Conservation (phyloP, 2,797 vertebrate genomes). For the Neoniphon sammara region DNA sequence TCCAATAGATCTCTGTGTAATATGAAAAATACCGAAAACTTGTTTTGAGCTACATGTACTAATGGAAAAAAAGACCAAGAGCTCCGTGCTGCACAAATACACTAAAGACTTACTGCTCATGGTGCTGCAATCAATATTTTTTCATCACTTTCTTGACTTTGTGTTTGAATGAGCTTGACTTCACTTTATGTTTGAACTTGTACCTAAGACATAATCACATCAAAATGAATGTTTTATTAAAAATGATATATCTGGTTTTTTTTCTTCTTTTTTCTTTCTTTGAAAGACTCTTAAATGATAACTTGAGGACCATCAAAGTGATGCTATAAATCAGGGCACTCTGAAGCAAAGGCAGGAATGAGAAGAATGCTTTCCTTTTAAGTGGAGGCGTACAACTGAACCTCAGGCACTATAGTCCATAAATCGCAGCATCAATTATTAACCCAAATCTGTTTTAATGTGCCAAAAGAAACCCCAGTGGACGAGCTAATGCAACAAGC, state of each 20-base stretch:
- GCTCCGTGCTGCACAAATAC: conserved; percentile 36
- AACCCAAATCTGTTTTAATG: conserved; percentile 83
- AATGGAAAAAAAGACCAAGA: conserved; percentile 49
- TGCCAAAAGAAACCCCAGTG: conserved; percentile 80
- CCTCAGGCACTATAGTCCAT: conserved; percentile 79
- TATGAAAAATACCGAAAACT: conserved; percentile 47
- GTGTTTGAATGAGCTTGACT: conserved; percentile 46
- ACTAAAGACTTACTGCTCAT: conserved; percentile 51
- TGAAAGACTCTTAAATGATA: conserved; percentile 58
- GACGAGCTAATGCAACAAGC: conserved; percentile 80
- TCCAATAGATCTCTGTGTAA: conserved; percentile 37
- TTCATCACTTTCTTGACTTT: conserved; percentile 51
- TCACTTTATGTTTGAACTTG: conserved; percentile 53
- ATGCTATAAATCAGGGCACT: conserved; percentile 74
- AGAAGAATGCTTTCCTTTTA: conserved; percentile 78
- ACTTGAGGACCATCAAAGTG: conserved; percentile 64
- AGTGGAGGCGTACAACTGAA: conserved; percentile 79
- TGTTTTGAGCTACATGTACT: conserved; percentile 58
- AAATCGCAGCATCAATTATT: conserved; percentile 84
- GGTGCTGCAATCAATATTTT: conserved; percentile 61
- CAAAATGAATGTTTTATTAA: conserved; percentile 62
- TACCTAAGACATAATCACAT: conserved; percentile 63
- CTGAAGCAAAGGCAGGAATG: conserved; percentile 53
- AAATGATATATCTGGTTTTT: conserved; percentile 57
- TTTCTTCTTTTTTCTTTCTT: conserved; percentile 19